Conservation (phyloP, 2,113 vertebrate genomes). For the Athene noctua region DNA sequence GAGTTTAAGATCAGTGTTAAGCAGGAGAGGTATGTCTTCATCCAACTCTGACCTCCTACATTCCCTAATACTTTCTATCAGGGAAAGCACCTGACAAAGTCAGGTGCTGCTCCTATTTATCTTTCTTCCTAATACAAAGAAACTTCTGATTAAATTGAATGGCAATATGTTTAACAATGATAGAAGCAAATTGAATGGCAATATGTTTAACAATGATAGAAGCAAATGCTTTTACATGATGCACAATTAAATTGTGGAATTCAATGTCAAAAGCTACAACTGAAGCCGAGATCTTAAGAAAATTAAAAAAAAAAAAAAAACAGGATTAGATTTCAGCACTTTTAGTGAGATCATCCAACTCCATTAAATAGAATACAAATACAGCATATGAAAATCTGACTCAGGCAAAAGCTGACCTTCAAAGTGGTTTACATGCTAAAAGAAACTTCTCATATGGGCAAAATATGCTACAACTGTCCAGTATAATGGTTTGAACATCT, state of each 20-base stretch:
- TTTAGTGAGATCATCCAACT: not conserved
- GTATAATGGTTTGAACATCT: not conserved
- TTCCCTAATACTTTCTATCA: not conserved
- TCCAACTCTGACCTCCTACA: not conserved
- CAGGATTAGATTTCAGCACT: not conserved
- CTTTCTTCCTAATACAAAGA: not conserved
- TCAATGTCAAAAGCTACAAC: not conserved
- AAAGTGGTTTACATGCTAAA: not conserved
- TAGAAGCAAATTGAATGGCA: not conserved
- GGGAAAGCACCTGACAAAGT: not conserved
- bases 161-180: not conserved
- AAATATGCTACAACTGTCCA: not conserved
- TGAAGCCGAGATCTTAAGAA: not conserved
- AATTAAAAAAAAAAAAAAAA: not conserved
- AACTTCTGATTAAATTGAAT: not conserved
- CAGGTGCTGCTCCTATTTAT: not conserved
- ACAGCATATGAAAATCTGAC: not conserved
- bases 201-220: not conserved
- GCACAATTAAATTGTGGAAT: not conserved
- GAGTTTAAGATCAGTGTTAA: not conserved
- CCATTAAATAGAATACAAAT: not conserved
- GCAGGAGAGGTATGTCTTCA: not conserved
- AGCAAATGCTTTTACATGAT: not conserved
- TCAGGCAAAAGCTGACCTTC: not conserved
- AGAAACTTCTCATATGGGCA: not conserved